Evolutionary conservation across 2,113 vertebrate genomes (phyloP).

Genomic region (Elaphurus davidianus): DNA sequence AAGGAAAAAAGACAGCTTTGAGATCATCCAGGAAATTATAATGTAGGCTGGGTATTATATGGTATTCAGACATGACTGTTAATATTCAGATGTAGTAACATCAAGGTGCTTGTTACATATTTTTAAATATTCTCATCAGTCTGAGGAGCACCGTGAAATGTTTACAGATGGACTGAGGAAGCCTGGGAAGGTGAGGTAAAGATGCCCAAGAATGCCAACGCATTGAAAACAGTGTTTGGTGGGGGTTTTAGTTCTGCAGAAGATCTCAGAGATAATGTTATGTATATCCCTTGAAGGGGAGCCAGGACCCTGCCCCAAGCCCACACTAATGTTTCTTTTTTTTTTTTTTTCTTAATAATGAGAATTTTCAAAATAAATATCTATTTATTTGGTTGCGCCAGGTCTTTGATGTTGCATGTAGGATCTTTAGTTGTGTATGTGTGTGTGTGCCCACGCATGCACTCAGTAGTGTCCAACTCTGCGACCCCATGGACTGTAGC

Average conservation of each 20-base stretch:
- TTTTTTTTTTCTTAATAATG: neutral
- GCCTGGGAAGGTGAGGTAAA: neutral
- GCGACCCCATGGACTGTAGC: neutral
- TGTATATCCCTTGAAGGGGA: neutral
- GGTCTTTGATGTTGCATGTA: neutral
- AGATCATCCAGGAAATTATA: neutral
- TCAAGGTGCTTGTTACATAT: neutral
- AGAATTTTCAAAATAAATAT: neutral
- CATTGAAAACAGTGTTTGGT: neutral
- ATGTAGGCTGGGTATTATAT: neutral
- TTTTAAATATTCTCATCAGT: neutral
- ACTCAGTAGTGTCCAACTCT: neutral
- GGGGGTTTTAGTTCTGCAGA: neutral
- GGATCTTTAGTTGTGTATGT: neutral
- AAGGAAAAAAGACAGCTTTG: neutral
- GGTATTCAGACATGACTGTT: neutral
- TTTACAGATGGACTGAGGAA: neutral
- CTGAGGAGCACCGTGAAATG: neutral
- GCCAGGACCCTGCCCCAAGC: neutral
- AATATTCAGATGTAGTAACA: neutral
- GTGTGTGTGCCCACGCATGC: neutral
- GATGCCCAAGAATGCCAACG: neutral
- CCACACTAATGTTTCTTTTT: neutral
- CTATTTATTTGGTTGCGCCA: neutral
- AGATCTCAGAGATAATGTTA: neutral